These are phyloP conservation scores for Tapera naevia DNA, from an alignment of 2,797 vertebrate genomes.

Conservation along the genomic window DNA sequence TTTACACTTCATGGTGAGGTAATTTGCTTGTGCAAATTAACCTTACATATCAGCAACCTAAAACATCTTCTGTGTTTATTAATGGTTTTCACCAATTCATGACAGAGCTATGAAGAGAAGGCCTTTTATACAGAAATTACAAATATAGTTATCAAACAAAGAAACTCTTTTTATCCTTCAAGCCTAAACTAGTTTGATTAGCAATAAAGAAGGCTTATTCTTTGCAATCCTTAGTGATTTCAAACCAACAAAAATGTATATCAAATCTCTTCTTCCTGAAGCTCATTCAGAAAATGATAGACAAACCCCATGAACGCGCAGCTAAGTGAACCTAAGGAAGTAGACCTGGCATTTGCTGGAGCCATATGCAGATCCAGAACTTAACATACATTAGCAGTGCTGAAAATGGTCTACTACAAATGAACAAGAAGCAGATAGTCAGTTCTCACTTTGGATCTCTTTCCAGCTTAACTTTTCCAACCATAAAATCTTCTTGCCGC, in stretches of 20 bases:
- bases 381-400: neutral
- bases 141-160: neutral
- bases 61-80: neutral
- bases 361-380: neutral
- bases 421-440: neutral
- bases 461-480: neutral
- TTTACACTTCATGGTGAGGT: neutral
- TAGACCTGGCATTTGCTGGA: neutral
- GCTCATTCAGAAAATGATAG: neutral
- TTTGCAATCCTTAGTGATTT: neutral
- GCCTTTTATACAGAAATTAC: neutral
- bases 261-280: neutral
- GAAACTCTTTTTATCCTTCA: neutral
- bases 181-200: neutral
- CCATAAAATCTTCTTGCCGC: neutral
- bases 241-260: neutral
- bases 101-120: neutral
- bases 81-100: rapidly evolving
- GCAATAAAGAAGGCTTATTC: neutral
- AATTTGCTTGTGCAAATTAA: neutral
- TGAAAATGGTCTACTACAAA: neutral
- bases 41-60: neutral
- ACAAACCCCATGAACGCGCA: neutral
- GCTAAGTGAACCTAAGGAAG: neutral
- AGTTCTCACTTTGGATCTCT: neutral